Evolutionary conservation across 92 coral and sea anemone species (phyloP).

Genomic region (Palythoa grandis): DNA sequence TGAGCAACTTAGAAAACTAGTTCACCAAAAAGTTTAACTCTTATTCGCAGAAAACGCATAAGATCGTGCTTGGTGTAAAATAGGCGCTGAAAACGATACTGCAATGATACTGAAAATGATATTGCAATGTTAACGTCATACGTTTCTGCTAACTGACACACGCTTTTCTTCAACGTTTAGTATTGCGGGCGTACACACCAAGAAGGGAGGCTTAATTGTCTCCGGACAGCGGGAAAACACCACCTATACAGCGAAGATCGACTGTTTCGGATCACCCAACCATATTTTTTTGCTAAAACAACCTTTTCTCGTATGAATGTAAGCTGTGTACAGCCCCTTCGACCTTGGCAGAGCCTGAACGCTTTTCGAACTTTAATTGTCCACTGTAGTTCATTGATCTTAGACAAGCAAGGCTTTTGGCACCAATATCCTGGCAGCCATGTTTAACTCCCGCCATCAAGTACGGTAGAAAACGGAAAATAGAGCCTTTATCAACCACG

Average conservation of each 20-base stretch:
- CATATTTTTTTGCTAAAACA: slow-evolving; percentile 35
- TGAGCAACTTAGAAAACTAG: too few species aligned
- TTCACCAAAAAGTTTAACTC: too few species aligned
- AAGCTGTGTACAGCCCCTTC: slow-evolving; percentile 96
- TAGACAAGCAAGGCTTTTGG: slow-evolving; percentile 71
- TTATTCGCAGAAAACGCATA: too few species aligned
- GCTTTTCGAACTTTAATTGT: slow-evolving; percentile 85
- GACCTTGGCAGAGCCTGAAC: slow-evolving; percentile 77
- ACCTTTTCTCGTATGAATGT: slow-evolving; percentile 91
- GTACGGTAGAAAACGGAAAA: slow-evolving; percentile 88
- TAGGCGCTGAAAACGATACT: background rate
- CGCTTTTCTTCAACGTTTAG: background rate
- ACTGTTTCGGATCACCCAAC: background rate
- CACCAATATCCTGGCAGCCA: slow-evolving; percentile 99
- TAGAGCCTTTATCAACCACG: slow-evolving; percentile 91
- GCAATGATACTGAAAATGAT: too few species aligned
- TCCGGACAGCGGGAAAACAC: background rate
- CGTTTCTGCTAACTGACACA: background rate
- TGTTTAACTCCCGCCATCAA: slow-evolving; percentile 87
- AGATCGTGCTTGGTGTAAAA: background rate
- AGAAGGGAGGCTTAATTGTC: background rate
- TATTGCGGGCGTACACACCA: background rate
- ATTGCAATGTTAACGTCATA: background rate
- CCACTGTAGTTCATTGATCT: slow-evolving; percentile 98
- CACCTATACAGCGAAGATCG: background rate